Conservation (phyloP, 2,888 invertebrate genomes). For the Athalia cordata region DNA sequence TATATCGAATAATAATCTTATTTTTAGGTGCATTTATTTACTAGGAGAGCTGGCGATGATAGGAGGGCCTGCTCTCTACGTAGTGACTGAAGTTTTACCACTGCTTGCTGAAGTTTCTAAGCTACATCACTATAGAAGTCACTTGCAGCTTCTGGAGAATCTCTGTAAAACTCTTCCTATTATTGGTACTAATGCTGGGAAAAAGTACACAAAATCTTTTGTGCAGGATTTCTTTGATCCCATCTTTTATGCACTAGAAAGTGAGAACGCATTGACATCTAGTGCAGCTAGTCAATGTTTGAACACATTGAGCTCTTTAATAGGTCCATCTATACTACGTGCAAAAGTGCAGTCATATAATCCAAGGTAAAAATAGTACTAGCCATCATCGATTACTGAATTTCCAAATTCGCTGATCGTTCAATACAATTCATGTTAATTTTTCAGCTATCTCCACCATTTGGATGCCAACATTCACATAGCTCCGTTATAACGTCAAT, state of each 20-base stretch:
- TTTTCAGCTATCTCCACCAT: conserved; percentile 62
- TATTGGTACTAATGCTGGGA: conserved; percentile 74
- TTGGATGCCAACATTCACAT: conserved; percentile 65
- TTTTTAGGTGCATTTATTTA: conserved; percentile 71
- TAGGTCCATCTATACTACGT: conserved; percentile 75
- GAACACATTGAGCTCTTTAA: conserved; percentile 69
- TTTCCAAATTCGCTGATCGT: neutral
- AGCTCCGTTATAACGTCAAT: conserved; percentile 60
- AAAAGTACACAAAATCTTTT: conserved; percentile 74
- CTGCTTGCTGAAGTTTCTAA: conserved; percentile 71
- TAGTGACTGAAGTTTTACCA: conserved; percentile 69
- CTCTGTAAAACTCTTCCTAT: conserved; percentile 74
- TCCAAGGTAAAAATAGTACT: conserved; percentile 66
- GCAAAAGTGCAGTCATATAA: conserved; percentile 74
- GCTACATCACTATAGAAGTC: conserved; percentile 73
- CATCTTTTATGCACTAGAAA: conserved; percentile 75
- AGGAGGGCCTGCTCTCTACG: conserved; percentile 61
- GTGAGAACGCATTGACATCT: conserved; percentile 75
- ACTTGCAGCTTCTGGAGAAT: conserved; percentile 74
- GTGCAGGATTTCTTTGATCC: conserved; percentile 74
- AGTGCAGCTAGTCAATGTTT: conserved; percentile 74
- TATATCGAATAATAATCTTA: too few relatives aligned
- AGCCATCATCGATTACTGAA: neutral
- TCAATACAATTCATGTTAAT: conserved; percentile 35
- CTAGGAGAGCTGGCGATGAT: conserved; percentile 72